These are phyloP conservation scores for Enchytraeus crypticus DNA, from an alignment of 2,888 invertebrate genomes.

Conservation along the genomic window DNA sequence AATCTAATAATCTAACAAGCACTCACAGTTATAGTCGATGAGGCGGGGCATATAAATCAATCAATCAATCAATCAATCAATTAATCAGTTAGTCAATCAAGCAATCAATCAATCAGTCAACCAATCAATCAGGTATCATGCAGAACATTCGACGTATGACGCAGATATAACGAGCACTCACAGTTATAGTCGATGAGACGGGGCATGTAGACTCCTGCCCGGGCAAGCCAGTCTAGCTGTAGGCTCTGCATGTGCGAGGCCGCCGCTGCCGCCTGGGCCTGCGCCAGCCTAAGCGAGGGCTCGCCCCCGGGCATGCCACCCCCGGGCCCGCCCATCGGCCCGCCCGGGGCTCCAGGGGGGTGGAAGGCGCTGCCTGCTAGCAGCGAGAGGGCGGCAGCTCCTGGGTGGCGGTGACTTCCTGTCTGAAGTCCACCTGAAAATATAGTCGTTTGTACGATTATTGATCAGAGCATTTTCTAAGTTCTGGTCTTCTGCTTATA, in stretches of 20 bases:
- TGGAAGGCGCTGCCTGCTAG: slow-evolving; percentile 38
- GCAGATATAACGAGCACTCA: too few species aligned
- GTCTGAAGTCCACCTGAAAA: background rate
- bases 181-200: slow-evolving; percentile 51
- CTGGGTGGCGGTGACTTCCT: slow-evolving; percentile 3
- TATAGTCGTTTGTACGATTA: background rate
- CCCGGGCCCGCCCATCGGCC: background rate
- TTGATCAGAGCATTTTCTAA: too few species aligned
- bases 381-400: slow-evolving; percentile 7
- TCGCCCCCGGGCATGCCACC: slow-evolving; percentile 25
- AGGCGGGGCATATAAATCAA: slow-evolving; percentile 73
- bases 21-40: slow-evolving; percentile 40
- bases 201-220: slow-evolving; percentile 85
- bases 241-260: slow-evolving; percentile 16
- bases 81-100: too few species aligned
- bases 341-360: slow-evolving; percentile 24
- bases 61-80: too few species aligned
- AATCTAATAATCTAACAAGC: too few species aligned
- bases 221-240: slow-evolving; percentile 79
- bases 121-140: too few species aligned
- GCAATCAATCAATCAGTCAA: too few species aligned
- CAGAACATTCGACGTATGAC: too few species aligned
- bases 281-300: slow-evolving; percentile 39
- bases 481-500: too few species aligned
- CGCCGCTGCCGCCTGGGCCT: slow-evolving; percentile 26